Percentiles rank a stretch among this genome's conserved stretches.
phyloP scores from a whole-genome alignment of 2,888 invertebrate genomes.

The Proisotoma minuta region DNA sequence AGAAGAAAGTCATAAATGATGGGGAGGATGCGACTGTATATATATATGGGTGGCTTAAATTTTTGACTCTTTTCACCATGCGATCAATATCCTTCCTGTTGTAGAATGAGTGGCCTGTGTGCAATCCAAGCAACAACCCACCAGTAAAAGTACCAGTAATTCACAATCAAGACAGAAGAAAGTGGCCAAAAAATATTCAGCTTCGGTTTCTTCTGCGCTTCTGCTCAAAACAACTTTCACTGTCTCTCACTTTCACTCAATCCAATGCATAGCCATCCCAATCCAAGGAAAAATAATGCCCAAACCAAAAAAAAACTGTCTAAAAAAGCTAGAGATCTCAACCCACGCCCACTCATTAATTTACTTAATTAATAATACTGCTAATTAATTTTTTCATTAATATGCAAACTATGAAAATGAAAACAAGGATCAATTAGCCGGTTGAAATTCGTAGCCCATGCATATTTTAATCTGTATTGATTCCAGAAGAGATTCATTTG shows the following conservation, averaged over 20 bases:
- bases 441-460: neutral
- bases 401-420: no score
- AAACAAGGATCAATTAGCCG: neutral
- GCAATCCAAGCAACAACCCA: no score
- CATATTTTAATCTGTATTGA: neutral
- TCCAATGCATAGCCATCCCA: no score
- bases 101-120: neutral
- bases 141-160: no score
- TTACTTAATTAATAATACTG: no score
- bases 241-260: neutral
- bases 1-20: no score
- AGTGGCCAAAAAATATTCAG: conserved; percentile 14
- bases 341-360: neutral
- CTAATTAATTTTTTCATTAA: no score
- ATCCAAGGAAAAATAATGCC: no score
- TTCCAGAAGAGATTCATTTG: neutral
- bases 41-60: neutral
- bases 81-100: conserved; percentile 20
- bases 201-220: conserved; percentile 2
- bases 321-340: neutral
- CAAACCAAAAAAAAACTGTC: neutral
- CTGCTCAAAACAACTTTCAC: neutral
- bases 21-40: no score
- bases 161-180: conserved; percentile 16
- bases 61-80: neutral